Percentiles rank a stretch among this genome's conserved stretches.
Evolutionary conservation across 30 jellyfish, hydroid and myxozoan species (phyloP).

Genomic region (Sanderia malayensis): DNA sequence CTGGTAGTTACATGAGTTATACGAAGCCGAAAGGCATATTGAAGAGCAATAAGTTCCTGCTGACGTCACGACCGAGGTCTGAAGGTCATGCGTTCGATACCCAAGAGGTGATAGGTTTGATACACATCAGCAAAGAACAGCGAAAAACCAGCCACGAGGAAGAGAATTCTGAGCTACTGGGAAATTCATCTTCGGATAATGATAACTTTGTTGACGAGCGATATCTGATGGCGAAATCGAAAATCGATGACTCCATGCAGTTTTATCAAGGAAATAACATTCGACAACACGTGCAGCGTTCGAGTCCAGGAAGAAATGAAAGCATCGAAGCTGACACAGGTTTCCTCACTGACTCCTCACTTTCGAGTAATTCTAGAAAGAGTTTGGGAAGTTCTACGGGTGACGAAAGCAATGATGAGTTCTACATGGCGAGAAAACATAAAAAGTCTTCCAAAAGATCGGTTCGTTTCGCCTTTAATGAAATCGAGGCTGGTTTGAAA

Average conservation of each 20-base stretch:
- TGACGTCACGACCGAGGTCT: slow-evolving; percentile 46
- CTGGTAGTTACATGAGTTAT: slow-evolving; percentile 37
- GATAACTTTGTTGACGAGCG: no score
- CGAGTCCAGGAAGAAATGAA: slow-evolving; percentile 33
- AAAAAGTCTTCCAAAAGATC: slow-evolving; percentile 30
- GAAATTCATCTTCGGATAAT: neutral
- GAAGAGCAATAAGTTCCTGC: slow-evolving; percentile 40
- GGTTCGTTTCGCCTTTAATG: slow-evolving; percentile 37
- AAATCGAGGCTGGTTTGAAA: slow-evolving; percentile 4
- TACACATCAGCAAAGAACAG: slow-evolving; percentile 15
- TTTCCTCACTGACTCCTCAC: slow-evolving; percentile 41
- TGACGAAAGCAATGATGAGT: slow-evolving; percentile 62
- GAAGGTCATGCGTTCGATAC: slow-evolving; percentile 40
- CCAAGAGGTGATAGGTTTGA: slow-evolving; percentile 42
- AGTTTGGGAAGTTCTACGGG: slow-evolving; percentile 55
- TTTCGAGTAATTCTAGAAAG: slow-evolving; percentile 54
- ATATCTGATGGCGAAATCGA: no score
- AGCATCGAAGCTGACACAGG: slow-evolving; percentile 60
- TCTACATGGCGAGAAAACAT: slow-evolving; percentile 22
- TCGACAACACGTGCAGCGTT: no score
- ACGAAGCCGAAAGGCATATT: slow-evolving; percentile 57
- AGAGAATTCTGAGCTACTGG: neutral
- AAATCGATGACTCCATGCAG: no score
- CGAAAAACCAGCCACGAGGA: slow-evolving; percentile 13
- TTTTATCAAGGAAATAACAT: no score